A percentile compares a stretch with the other conserved stretches of the same genome.
Evolutionary conservation across 2,888 invertebrate species (phyloP).

Genomic region (Platerodrilus igneus): DNA sequence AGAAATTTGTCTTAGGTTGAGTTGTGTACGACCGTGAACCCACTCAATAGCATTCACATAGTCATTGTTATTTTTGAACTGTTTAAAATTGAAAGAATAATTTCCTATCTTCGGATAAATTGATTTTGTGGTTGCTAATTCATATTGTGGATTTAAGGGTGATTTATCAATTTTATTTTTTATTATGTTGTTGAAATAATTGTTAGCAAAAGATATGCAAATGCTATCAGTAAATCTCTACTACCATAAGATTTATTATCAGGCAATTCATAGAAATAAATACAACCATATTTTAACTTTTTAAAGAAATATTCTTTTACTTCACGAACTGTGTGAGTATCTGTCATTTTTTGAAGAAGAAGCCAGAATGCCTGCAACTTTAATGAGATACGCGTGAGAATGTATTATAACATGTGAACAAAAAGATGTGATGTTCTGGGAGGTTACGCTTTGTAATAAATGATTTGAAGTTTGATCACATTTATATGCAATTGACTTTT

Average conservation of each 20-base stretch:
- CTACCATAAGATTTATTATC: conserved; percentile 30
- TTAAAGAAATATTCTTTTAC: conserved; percentile 41
- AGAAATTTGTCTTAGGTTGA: conserved; percentile 7
- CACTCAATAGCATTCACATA: conserved; percentile 15
- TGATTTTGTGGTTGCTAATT: neutral
- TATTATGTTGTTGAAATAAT: conserved; percentile 32
- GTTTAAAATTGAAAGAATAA: conserved; percentile 10
- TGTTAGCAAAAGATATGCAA: conserved; percentile 42
- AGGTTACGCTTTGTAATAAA: too few relatives aligned
- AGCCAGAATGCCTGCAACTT: conserved; percentile 35
- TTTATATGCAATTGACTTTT: too few relatives aligned
- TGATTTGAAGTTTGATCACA: too few relatives aligned
- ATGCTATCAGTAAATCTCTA: conserved; percentile 41
- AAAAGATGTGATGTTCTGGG: neutral
- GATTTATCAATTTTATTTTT: conserved; percentile 30
- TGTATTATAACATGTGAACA: conserved; percentile 4
- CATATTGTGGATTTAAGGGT: conserved; percentile 14
- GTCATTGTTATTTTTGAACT: conserved; percentile 14
- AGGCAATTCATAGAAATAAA: conserved; percentile 42
- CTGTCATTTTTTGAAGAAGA: conserved; percentile 28
- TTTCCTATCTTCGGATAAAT: neutral
- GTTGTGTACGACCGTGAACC: conserved; percentile 18
- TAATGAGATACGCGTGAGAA: conserved; percentile 11
- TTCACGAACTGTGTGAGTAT: conserved; percentile 31
- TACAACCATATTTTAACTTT: conserved; percentile 37